Evolutionary conservation across 2,113 vertebrate genomes (phyloP).

Genomic region (Hystrix cristata): DNA sequence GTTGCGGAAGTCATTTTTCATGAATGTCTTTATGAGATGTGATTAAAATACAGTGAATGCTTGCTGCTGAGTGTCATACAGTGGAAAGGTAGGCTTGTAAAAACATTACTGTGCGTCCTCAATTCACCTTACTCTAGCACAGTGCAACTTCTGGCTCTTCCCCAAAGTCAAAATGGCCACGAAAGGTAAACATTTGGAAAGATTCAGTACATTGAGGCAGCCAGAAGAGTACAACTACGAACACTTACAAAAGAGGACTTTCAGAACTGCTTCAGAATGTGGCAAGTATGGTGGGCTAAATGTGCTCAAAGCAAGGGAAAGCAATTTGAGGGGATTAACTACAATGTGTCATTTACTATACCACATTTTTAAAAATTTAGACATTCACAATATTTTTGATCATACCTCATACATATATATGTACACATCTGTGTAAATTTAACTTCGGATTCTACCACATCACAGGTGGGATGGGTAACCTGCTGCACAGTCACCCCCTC

Average conservation of each 20-base stretch:
- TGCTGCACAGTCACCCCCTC: not conserved
- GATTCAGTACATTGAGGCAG: not conserved
- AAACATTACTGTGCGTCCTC: not conserved
- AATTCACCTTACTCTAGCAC: not conserved
- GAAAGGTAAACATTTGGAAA: not conserved
- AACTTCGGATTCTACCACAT: not conserved
- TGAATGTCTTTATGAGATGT: not conserved
- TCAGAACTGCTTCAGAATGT: not conserved
- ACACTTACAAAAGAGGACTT: not conserved
- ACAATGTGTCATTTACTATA: not conserved
- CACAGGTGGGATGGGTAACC: not conserved
- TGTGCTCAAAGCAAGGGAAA: not conserved
- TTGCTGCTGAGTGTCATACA: not conserved
- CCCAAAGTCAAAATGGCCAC: not conserved
- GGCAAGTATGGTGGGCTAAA: not conserved
- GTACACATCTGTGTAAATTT: not conserved
- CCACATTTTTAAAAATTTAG: not conserved
- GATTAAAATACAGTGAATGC: not conserved
- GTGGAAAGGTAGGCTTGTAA: not conserved
- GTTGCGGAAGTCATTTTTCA: not conserved
- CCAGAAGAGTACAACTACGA: not conserved
- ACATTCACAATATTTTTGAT: not conserved
- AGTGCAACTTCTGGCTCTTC: not conserved
- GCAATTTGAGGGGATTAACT: not conserved
- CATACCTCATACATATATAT: not conserved